Evolutionary conservation across 2,113 vertebrate genomes (phyloP), one percentile per base, ranked within the genome.

Genomic region (Istiophorus platypterus): DNA sequence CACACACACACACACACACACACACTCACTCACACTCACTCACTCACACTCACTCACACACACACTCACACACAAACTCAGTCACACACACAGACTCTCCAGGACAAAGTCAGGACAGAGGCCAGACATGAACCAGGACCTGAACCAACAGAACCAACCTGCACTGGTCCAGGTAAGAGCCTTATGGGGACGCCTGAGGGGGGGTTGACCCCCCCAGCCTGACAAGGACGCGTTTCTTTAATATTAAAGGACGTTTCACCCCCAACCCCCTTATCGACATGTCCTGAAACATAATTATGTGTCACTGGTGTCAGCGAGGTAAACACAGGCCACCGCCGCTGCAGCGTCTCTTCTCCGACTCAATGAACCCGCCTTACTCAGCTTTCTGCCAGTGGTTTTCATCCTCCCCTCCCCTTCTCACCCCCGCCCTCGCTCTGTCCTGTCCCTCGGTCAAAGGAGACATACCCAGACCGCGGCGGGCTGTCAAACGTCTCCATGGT

Each of bases 401-500:
- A 29, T 9, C 22, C n/a, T 37, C 2, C 41, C 22, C 61, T 41
- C 45, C 7, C 57, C 14, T 2, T 20, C 5, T 20, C 52, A 20
- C 67, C 14, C 14, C 31, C 31, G 3, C 31, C 1, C 41, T 42
- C 39, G 29, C n/a, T 71, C 7, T 51, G 49, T 77, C 78, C 27
- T 49, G n/a, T 66, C 70, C 75, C 79, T 31, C 59, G 75, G 78
- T 89, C 86, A 82, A 39, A 81, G 68, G 78, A 86, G 78, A 86
- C 84, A 58, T 31, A 31, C 61, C 79, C 85, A 72, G 76, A 72
- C 81, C 81, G 64, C 78, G 39, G 78, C 77, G 62, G 84, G 78
- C 89, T 87, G 88, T 89, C 89, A 88, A 85, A 90, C 85, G 88
- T 91, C 91, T 91, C 91, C 90, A 90, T 91, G 91, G 90, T 80